Base-by-base conservation (phyloP, 2,888 invertebrate species). In the Leptopilina syphax region DNA sequence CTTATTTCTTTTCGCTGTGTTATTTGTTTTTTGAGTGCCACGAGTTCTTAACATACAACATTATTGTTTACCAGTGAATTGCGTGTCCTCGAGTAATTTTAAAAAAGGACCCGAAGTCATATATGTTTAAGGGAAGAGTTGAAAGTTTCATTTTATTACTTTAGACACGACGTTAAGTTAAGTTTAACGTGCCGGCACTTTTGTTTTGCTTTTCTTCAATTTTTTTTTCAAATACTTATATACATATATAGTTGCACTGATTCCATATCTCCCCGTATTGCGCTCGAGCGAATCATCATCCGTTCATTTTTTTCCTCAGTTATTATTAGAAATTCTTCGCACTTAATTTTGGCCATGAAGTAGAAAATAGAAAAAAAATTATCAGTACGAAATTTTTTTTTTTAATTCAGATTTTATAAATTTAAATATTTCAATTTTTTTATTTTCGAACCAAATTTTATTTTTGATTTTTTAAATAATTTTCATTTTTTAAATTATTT, bases 51-150 rank as follows among this genome's bases (percentile, higher is more conserved):
- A 34, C 1, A 34, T 34, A 34, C 4, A 34, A 34, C 34, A 34
- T 34, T 34, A 34, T 44, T 67, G n/a, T 41, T 67, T 47, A 47
- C 44, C 24, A 12, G 34, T 4, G 34, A 73, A 73, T 73, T 34
- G 73, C 73, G 54, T 73, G 73, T 54, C 73, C 54, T 41, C 9
- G 8, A 57, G 73, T 73, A 54, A n/a, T 73, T 73, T 27, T n/a
- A 34, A 34, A 34, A 44, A 73, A 57, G 54, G 73, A 73, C 54
- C 34, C 47, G 47, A n/a, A 54, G 54, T 73, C 34, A 73, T 47
- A 47, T 7, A 47, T 34, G 47, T 9, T 7, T 9, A 9, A 47
- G 47, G 47, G 34, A 54, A 54, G 54, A 57, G 73, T 73, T 73
- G 7, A 54, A 13, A 13, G 68, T 47, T 60, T 18, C 18, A 60